phyloP scores from a whole-genome alignment of 2,113 vertebrate species.

The Alligator mississippiensis region DNA sequence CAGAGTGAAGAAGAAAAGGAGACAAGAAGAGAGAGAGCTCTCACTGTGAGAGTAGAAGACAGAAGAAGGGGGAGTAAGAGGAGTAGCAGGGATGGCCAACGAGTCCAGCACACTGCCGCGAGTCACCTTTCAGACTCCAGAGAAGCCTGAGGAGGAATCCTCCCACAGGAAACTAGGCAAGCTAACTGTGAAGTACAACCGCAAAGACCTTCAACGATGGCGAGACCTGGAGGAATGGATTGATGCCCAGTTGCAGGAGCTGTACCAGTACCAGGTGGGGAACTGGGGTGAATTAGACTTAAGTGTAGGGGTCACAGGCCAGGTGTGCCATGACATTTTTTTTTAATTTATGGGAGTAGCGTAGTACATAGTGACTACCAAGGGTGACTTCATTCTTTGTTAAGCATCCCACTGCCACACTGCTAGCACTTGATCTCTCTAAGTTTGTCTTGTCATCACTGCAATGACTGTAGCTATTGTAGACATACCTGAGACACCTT shows the following conservation, averaged over 20 bases:
- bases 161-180: conserved; percentile 87
- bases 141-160: conserved; percentile 82
- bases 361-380: not conserved
- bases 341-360: not conserved
- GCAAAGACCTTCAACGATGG: conserved; percentile 93
- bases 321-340: not conserved
- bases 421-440: not conserved
- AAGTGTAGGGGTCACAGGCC: not conserved
- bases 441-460: accelerated
- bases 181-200: conserved; percentile 95
- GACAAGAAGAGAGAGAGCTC: not conserved
- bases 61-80: conserved; percentile 42
- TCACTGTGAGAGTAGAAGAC: not conserved
- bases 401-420: not conserved
- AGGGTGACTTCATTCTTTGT: not conserved
- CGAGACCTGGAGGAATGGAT: conserved; percentile 97
- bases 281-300: not conserved
- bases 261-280: conserved; percentile 92
- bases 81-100: conserved; percentile 79
- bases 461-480: not conserved
- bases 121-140: conserved; percentile 87
- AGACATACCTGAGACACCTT: not conserved
- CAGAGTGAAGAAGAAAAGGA: not conserved
- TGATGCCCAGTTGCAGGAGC: conserved; percentile 89
- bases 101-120: conserved; percentile 83